These are phyloP conservation scores for Mythimna pallens DNA, from an alignment of 2,888 invertebrate species.

Conservation along the genomic window DNA sequence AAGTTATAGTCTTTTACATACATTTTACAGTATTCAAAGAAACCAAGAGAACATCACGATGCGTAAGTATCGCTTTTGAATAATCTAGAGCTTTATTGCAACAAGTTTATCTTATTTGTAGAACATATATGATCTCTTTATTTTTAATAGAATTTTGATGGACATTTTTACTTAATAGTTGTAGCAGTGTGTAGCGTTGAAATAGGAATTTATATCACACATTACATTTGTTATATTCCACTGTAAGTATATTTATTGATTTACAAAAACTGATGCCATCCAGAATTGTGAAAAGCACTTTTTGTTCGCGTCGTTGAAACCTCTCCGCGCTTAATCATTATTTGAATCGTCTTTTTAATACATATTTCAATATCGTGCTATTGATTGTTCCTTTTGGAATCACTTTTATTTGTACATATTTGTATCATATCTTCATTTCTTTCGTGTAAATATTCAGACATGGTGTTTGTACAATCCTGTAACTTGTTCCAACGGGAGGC, in stretches of 20 bases:
- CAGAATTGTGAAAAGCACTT: constrained; percentile 72
- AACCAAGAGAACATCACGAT: constrained; percentile 75
- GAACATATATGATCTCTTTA: constrained; percentile 89
- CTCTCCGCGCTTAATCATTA: constrained; percentile 67
- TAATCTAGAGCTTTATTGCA: constrained; percentile 86
- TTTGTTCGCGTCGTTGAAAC: constrained; percentile 74
- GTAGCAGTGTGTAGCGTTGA: constrained; percentile 83
- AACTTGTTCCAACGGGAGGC: constrained; percentile 69
- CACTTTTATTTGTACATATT: constrained; percentile 82
- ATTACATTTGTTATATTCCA: constrained; percentile 77
- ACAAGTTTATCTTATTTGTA: constrained; percentile 88
- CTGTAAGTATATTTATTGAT: constrained; percentile 71
- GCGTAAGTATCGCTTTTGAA: constrained; percentile 80
- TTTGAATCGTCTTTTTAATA: constrained; percentile 47
- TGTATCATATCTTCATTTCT: constrained; percentile 76
- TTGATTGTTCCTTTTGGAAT: constrained; percentile 69
- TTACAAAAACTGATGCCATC: constrained; percentile 79
- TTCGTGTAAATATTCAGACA: constrained; percentile 70
- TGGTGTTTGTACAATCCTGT: constrained; percentile 60
- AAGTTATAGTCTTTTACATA: constrained; percentile 38
- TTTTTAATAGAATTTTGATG: constrained; percentile 89
- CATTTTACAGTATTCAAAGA: constrained; percentile 74
- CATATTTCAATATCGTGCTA: constrained; percentile 61
- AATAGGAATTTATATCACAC: constrained; percentile 81
- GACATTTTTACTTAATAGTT: constrained; percentile 90